phyloP scores from a whole-genome alignment of 2,888 invertebrate genomes.

The Vannuccia rotundouncinata region DNA sequence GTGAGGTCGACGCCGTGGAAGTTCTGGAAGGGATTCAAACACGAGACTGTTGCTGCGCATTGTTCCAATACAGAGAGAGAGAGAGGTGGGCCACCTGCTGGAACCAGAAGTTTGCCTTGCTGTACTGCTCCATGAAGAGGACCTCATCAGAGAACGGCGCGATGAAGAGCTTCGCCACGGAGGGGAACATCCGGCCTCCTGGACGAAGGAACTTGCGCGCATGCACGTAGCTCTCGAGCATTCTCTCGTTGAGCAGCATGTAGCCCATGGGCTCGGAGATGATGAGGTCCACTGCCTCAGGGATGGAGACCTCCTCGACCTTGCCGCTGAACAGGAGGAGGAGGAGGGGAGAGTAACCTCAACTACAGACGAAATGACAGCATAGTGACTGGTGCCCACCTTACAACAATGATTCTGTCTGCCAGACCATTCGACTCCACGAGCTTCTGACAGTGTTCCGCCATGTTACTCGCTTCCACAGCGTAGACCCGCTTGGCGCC shows the following conservation, averaged over 20 bases:
- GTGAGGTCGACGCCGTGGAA: constrained; percentile 95
- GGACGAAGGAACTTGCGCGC: constrained; percentile 83
- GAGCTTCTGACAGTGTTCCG: constrained; percentile 67
- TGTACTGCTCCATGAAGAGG: constrained; percentile 73
- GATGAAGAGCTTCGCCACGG: constrained; percentile 88
- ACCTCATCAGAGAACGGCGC: constrained; percentile 96
- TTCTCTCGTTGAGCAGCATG: constrained; percentile 96
- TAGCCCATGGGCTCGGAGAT: constrained; percentile 99
- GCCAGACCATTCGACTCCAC: constrained; percentile 81
- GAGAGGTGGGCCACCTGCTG: too few relatives aligned
- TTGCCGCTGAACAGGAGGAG: too few relatives aligned
- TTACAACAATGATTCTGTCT: constrained; percentile 60
- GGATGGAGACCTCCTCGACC: constrained; percentile 86
- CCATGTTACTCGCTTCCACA: constrained; percentile 98
- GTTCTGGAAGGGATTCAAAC: too few relatives aligned
- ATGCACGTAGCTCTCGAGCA: constrained; percentile 96
- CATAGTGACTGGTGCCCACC: constrained; percentile 61
- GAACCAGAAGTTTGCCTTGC: constrained; percentile 94
- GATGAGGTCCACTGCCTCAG: constrained; percentile 89
- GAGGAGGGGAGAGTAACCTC: too few relatives aligned
- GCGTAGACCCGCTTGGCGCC: constrained; percentile 85
- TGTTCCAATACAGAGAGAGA: too few relatives aligned
- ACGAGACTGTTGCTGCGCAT: too few relatives aligned
- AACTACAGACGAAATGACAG: too few relatives aligned
- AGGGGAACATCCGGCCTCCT: constrained; percentile 79